phyloP scores from a whole-genome alignment of 2,113 vertebrate species.

The Silurus meridionalis region DNA sequence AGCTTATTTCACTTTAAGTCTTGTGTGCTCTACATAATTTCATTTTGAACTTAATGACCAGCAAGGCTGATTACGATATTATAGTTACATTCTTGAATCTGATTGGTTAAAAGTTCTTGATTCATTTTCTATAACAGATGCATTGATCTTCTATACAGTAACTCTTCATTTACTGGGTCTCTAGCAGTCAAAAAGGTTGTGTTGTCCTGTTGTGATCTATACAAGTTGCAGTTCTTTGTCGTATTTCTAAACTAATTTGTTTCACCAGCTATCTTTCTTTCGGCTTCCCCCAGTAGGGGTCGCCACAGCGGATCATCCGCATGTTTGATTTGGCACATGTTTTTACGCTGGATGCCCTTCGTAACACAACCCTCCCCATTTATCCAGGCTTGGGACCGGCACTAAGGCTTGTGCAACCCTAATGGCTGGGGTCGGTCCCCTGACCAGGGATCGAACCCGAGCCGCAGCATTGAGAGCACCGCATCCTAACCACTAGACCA shows the following conservation, averaged over 20 bases:
- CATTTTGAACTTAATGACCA: background rate
- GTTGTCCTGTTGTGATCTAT: background rate
- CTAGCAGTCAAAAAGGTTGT: background rate
- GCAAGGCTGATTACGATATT: background rate
- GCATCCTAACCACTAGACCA: too few species aligned
- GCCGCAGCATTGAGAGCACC: too few species aligned
- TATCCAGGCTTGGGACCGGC: too few species aligned
- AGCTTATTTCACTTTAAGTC: background rate
- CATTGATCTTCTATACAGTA: background rate
- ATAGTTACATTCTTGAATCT: background rate
- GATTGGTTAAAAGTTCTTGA: background rate
- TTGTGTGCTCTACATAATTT: background rate
- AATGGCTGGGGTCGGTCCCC: too few species aligned
- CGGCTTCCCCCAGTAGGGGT: too few species aligned
- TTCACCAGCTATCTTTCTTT: background rate
- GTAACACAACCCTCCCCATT: too few species aligned
- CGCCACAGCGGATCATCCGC: too few species aligned
- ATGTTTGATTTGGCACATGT: too few species aligned
- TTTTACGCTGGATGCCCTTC: too few species aligned
- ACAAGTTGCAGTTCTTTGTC: background rate
- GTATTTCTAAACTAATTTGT: background rate
- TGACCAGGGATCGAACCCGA: too few species aligned
- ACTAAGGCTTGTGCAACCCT: too few species aligned
- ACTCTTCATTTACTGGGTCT: background rate
- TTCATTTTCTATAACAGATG: background rate